phyloP scores from a whole-genome alignment of 2,113 vertebrate genomes.

The Ptilonorhynchus violaceus region DNA sequence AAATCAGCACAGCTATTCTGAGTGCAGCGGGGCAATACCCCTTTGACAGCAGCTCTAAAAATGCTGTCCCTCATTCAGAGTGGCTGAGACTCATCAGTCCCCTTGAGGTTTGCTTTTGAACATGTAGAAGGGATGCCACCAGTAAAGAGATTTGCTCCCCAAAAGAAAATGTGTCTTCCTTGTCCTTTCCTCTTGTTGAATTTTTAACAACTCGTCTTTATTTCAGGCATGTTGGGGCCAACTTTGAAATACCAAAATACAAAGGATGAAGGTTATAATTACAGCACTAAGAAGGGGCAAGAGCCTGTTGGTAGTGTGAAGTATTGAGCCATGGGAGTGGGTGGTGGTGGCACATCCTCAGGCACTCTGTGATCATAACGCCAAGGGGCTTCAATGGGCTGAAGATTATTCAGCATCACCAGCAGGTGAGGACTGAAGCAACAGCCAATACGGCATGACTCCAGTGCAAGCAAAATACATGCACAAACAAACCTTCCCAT shows the following conservation, averaged over 20 bases:
- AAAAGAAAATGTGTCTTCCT: neutral
- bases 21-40: neutral
- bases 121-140: neutral
- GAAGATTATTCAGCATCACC: neutral
- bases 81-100: neutral
- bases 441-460: neutral
- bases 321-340: neutral
- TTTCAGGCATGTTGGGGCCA: neutral
- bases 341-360: neutral
- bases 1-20: neutral
- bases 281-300: neutral
- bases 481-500: neutral
- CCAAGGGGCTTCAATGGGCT: neutral
- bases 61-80: neutral
- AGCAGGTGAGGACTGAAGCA: neutral
- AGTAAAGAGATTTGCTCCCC: neutral
- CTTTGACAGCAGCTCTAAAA: neutral
- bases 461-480: neutral
- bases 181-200: neutral
- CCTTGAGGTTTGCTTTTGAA: neutral
- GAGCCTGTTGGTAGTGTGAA: neutral
- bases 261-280: neutral
- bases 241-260: neutral
- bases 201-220: neutral
- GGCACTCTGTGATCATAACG: neutral